Base-by-base conservation (phyloP, 2,113 vertebrate species). In the Oreochromis tanganicae region DNA sequence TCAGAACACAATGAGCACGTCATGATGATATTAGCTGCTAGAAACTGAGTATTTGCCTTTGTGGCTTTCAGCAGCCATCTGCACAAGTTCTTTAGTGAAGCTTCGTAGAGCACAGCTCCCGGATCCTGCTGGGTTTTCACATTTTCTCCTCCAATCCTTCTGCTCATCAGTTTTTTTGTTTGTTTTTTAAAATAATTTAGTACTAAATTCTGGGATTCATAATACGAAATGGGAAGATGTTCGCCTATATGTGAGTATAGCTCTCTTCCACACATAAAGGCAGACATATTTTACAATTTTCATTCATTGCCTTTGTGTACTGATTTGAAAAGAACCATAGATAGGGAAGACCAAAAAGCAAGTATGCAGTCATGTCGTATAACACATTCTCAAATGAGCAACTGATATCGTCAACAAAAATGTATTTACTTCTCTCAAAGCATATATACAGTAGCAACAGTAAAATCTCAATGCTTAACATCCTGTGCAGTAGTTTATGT, bases 101-200 rank as follows among this genome's bases (percentile, higher is more conserved):
- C 87, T 89, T 88, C 87, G 46, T 66, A 52, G 90, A 94, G 75
- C 85, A 91, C 81, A 63, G 82, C 68, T 83, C 88, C 48, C 12
- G 78, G 78, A 91, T 93, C 93, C 93, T 91, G 90, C 94, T 91
- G 91, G 50, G 90, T 84, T 94, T 91, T 94, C 94, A 90, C 90
- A 91, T 87, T 91, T 91, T 89, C 91, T 91, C 89, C 82, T 88
- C 87, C 82, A 61, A 66, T 87, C 92, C 94, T 91, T 93, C 90
- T 93, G 92, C 91, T 94, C 89, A 73, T 92, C 87, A 90, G 27
- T 80, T 84, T 87, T 56, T 8, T 48, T 68, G 6, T 66, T 66
- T 66, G 32, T 66, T 73, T 73, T 27, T 73, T 17, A 2, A 59
- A 79, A 84, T 48, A 83, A 87, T 83, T 79, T 27, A 43, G 12